Base-by-base conservation (phyloP, 2,888 invertebrate species). In the Diogma glabrata region DNA sequence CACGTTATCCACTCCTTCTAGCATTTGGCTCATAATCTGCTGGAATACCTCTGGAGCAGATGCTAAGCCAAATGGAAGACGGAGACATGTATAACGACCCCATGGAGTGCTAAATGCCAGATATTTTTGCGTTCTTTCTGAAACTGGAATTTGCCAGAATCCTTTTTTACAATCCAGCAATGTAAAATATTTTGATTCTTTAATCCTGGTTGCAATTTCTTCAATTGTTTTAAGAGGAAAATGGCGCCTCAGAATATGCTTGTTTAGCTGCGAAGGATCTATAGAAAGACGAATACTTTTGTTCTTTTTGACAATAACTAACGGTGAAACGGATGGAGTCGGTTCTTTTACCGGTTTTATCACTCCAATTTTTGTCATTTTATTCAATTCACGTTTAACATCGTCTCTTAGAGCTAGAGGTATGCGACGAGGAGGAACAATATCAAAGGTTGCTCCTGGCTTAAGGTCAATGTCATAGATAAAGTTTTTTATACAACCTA, bases 1-100 rank as follows among this genome's bases (percentile, higher is more conserved):
- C 20, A 57, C 56, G 49, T 58, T 57, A 40, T 50, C 38, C 20
- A 54, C 38, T 24, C 48, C 53, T 43, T 52, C 50, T 30, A 58
- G n/a, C n/a, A n/a, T n/a, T n/a, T n/a, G n/a, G n/a, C n/a, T n/a
- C n/a, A 38, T 10, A 58, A 20, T 20, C 48, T 46, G 12, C 50
- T 36, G 40, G 17, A 40, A 40, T 16, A 40, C 17, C 10, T 40
- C 40, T 17, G 40, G 14, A 6, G 40, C 40, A 17, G 40, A 7
- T 40, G 40, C 40, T 14, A 40, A 17, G 3, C 40, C 19, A 19
- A 40, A 40, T 17, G 56, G 54, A 30, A 57, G 17, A 14, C 57
- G 20, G n/a, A 43, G 46, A 24, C 50, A 60, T 6, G 52, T 17
- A 40, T 17, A 17, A 8, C 40, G 16, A 10, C 40, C 17, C 40